Conservation (phyloP, 2,888 invertebrate genomes). For the Xestia c-nigrum region DNA sequence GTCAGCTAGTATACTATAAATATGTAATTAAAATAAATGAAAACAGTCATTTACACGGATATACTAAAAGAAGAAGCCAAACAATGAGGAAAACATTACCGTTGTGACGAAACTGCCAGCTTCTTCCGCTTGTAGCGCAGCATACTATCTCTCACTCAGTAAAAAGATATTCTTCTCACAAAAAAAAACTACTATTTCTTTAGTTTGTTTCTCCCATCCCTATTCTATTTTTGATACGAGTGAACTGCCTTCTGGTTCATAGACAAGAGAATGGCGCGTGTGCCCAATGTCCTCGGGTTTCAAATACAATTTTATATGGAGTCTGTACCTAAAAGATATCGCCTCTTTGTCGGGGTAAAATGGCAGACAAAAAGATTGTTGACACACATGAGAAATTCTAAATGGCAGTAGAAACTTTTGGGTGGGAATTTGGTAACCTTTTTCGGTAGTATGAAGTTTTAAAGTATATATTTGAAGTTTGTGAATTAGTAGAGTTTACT, state of each 20-base stretch:
- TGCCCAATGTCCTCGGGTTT: conserved; percentile 35
- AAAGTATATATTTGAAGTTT: not conserved
- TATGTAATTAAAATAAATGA: too few species aligned
- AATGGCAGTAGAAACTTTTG: conserved; percentile 26
- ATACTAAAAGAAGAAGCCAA: not conserved
- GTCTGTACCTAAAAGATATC: conserved; percentile 49
- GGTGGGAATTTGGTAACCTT: not conserved
- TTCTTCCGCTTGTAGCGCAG: not conserved
- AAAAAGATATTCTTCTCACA: too few species aligned
- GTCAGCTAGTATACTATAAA: too few species aligned
- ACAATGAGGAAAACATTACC: too few species aligned
- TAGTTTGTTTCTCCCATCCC: not conserved
- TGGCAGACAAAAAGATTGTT: conserved; percentile 51
- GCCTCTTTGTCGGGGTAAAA: conserved; percentile 41
- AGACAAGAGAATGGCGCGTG: conserved; percentile 33
- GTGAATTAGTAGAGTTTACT: not conserved
- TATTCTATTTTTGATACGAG: conserved; percentile 44
- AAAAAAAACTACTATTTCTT: not conserved
- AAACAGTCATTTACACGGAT: too few species aligned
- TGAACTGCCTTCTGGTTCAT: conserved; percentile 22
- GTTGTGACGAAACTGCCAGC: too few species aligned
- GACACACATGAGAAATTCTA: conserved; percentile 31
- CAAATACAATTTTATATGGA: conserved; percentile 58
- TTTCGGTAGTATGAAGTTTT: not conserved
- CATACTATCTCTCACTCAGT: too few species aligned